These are phyloP conservation scores for Drosophila tristis DNA, from an alignment of 1,140 invertebrate genomes.

Conservation along the genomic window DNA sequence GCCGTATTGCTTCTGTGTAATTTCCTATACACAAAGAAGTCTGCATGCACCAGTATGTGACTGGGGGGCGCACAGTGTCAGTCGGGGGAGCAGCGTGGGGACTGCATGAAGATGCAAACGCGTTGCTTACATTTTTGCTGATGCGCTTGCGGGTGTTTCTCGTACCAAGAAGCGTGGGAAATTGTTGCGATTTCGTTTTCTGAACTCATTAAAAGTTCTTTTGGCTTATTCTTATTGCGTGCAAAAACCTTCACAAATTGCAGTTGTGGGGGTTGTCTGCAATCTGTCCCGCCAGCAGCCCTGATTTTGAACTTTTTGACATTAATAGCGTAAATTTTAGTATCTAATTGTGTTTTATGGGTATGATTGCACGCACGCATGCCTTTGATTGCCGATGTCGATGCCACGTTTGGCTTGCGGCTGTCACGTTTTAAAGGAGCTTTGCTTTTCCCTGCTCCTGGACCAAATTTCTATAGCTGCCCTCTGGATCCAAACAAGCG, in stretches of 20 bases:
- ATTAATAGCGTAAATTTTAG: conserved; percentile 64
- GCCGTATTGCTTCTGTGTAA: conserved; percentile 55
- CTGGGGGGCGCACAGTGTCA: conserved; percentile 46
- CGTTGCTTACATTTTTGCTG: conserved; percentile 12
- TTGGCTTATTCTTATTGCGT: conserved; percentile 46
- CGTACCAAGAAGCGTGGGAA: conserved; percentile 66
- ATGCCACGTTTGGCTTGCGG: conserved; percentile 55
- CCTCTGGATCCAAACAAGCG: conserved; percentile 16
- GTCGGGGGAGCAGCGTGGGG: neutral
- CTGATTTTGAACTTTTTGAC: conserved; percentile 49
- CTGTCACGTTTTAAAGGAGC: conserved; percentile 61
- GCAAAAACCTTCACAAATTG: conserved; percentile 29
- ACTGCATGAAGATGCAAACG: neutral
- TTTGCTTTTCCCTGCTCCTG: conserved; percentile 8
- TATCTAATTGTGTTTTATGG: conserved; percentile 54
- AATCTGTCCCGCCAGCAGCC: conserved; percentile 30
- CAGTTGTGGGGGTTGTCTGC: conserved; percentile 36
- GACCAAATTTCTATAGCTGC: conserved; percentile 19
- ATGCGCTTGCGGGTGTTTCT: conserved; percentile 58
- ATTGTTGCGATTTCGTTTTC: conserved; percentile 23
- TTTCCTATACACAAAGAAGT: conserved; percentile 28
- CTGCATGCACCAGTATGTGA: conserved; percentile 7
- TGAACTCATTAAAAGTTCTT: conserved; percentile 24
- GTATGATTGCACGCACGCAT: conserved; percentile 43
- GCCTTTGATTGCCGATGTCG: conserved; percentile 53